These are phyloP conservation scores for Kryptopterus vitreolus DNA, from an alignment of 2,797 vertebrate genomes.

Conservation along the genomic window DNA sequence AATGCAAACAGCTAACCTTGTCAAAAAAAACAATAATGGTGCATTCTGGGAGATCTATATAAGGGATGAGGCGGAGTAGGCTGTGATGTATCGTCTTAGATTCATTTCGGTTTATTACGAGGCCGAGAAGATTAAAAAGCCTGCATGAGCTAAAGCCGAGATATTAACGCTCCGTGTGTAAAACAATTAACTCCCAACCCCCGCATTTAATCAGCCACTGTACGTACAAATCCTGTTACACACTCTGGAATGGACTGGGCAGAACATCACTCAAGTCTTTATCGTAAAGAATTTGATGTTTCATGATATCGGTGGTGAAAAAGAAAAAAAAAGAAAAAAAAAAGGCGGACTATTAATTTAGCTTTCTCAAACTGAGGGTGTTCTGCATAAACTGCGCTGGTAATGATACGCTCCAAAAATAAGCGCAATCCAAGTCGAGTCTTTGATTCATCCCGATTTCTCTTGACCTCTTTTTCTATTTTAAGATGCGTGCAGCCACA, in stretches of 20 bases:
- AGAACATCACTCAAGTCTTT: slow-evolving; percentile 43
- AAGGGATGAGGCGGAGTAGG: background rate
- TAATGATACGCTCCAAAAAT: slow-evolving; percentile 56
- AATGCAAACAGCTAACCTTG: slow-evolving; percentile 11
- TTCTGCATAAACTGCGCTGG: slow-evolving; percentile 31
- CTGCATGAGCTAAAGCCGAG: slow-evolving; percentile 39
- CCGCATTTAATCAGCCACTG: slow-evolving; percentile 48
- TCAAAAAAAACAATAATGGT: background rate
- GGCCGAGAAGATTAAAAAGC: slow-evolving; percentile 52
- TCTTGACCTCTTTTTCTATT: slow-evolving; percentile 55
- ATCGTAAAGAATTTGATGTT: slow-evolving; percentile 42
- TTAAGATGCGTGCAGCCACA: slow-evolving; percentile 40
- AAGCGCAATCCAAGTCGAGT: slow-evolving; percentile 60
- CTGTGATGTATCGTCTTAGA: slow-evolving; percentile 36
- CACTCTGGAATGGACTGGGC: slow-evolving; percentile 43
- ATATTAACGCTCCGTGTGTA: slow-evolving; percentile 49
- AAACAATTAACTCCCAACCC: slow-evolving; percentile 53
- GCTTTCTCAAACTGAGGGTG: slow-evolving; percentile 17
- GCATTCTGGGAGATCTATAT: background rate
- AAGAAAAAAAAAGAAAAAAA: background rate
- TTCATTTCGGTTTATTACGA: slow-evolving; percentile 54
- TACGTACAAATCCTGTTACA: slow-evolving; percentile 36
- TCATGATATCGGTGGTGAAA: slow-evolving; percentile 18
- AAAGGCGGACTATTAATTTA: slow-evolving; percentile 32
- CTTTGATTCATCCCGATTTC: slow-evolving; percentile 59